Evolutionary conservation across 2,888 invertebrate genomes (phyloP).

Genomic region (Patella pellucida): DNA sequence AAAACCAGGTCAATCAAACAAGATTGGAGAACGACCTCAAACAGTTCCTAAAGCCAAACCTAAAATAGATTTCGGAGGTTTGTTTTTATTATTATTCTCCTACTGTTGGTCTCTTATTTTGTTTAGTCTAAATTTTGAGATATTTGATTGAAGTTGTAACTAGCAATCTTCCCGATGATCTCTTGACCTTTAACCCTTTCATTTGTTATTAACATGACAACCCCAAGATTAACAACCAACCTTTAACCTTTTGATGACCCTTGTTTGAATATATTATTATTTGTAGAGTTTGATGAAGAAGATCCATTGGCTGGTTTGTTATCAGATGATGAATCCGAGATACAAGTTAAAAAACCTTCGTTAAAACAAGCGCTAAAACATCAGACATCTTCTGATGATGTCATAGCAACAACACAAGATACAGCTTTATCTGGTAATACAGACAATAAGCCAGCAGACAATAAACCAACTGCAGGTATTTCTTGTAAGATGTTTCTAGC

Average conservation of each 20-base stretch:
- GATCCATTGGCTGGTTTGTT: slow-evolving; percentile 63
- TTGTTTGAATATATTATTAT: not conserved
- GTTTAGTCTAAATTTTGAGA: not conserved
- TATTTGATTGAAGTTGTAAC: too few relatives aligned
- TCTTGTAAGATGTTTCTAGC: too few relatives aligned
- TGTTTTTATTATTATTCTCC: slow-evolving; percentile 6
- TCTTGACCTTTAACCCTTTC: too few relatives aligned
- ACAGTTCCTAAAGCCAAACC: slow-evolving; percentile 58
- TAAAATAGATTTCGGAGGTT: slow-evolving; percentile 60
- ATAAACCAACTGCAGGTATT: too few relatives aligned
- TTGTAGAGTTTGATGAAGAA: slow-evolving; percentile 63
- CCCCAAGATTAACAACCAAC: too few relatives aligned
- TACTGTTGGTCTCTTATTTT: too few relatives aligned
- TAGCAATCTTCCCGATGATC: too few relatives aligned
- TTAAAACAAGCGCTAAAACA: slow-evolving; percentile 25
- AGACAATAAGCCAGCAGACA: not conserved
- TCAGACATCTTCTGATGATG: not conserved
- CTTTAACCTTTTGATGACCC: too few relatives aligned
- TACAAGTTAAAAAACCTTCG: slow-evolving; percentile 30
- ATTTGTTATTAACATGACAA: too few relatives aligned
- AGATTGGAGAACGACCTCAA: slow-evolving; percentile 48
- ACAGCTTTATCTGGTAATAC: not conserved
- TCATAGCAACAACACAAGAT: not conserved
- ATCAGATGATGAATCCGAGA: slow-evolving; percentile 52
- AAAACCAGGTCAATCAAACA: slow-evolving; percentile 47